Conservation (phyloP, 2,888 invertebrate genomes). For the Amiota communis region DNA sequence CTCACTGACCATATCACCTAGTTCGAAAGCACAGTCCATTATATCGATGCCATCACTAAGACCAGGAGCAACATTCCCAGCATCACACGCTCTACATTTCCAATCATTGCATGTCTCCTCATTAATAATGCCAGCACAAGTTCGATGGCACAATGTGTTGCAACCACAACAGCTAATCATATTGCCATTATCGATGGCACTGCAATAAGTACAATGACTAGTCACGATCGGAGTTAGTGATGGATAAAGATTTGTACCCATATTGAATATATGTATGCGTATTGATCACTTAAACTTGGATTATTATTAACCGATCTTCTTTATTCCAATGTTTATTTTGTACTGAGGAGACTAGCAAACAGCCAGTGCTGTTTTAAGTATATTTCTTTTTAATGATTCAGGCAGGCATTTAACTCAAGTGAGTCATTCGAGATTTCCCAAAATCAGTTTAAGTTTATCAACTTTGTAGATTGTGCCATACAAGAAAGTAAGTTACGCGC, state of each 20-base stretch:
- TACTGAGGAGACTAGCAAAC: no score
- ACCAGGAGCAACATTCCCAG: neutral
- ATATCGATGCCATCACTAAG: neutral
- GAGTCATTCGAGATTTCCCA: no score
- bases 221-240: neutral
- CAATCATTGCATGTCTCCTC: neutral
- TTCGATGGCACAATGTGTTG: constrained; percentile 3
- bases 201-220: constrained; percentile 7
- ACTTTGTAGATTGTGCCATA: no score
- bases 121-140: neutral
- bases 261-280: no score
- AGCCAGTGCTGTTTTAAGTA: no score
- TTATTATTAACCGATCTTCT: no score
- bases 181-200: neutral
- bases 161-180: neutral
- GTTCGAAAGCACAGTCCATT: neutral
- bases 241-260: neutral
- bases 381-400: no score
- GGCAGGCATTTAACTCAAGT: no score
- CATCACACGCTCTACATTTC: neutral
- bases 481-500: no score
- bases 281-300: no score
- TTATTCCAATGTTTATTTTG: no score
- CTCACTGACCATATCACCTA: neutral
- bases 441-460: no score